Evolutionary conservation across 2,113 vertebrate genomes (phyloP), one percentile per base, ranked within the genome.

Genomic region (Cranoglanis bouderius): DNA sequence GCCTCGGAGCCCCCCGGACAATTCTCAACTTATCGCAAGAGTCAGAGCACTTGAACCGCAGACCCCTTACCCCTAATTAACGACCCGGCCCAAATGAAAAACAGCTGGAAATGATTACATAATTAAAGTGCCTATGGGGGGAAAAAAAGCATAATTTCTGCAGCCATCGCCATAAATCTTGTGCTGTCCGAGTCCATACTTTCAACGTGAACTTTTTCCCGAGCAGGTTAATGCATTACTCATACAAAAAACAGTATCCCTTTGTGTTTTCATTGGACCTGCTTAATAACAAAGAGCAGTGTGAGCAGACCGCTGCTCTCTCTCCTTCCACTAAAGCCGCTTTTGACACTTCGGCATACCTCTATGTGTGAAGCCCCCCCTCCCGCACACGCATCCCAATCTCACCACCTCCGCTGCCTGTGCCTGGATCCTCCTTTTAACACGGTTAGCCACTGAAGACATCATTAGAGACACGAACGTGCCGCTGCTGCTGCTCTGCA

Each of bases 81-180:
- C 94, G 92, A 92, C 93, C 92, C 88, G 92, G 94, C 95, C 93
- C 94, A 97, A 97, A 98, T 96, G 95, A 96, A 96, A 97, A 97
- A 93, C 98, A 98, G 97, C 96, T 98, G 98, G 94, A 94, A 97
- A 96, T 98, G 98, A 99, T 99, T 99, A 98, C 96, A 98, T 97
- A 97, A 96, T 98, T 97, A 97, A 98, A 98, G 96, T 96, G 96
- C 96, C 96, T 96, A 95, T 96, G 95, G 97, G 95, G 94, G 95
- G 92, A 96, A 96, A 96, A 95, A 96, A 96, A 97, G 97, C 97
- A 98, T 98, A 97, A 99, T 99, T 99, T 98, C 96, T 96, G 94
- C 92, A 96, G 96, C 95, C 95, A 96, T 97, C 89, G 96, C 95
- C 96, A 99, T 99, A 99, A 99, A 99, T 99, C 98, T 99, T 99